Evolutionary conservation across 2,797 vertebrate genomes (phyloP).

Genomic region (Alca torda): DNA sequence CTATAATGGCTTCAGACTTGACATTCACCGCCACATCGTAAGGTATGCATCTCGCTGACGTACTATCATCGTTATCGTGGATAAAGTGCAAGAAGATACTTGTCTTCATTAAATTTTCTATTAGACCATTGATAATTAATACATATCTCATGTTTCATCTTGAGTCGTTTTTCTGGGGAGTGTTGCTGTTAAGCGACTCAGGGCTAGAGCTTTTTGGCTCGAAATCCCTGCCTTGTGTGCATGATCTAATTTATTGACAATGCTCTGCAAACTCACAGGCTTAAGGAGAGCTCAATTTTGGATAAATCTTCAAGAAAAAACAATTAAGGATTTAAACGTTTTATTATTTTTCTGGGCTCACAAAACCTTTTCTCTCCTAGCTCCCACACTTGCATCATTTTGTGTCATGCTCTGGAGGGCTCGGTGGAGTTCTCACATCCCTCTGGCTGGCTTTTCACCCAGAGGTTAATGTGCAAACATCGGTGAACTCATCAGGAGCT

Average conservation of each 20-base stretch:
- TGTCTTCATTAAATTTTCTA: slow-evolving; percentile 72
- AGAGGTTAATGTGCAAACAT: slow-evolving; percentile 57
- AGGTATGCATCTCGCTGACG: slow-evolving; percentile 57
- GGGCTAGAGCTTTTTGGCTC: slow-evolving; percentile 56
- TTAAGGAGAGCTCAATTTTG: slow-evolving; percentile 46
- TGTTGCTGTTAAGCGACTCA: slow-evolving; percentile 43
- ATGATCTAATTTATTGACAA: slow-evolving; percentile 72
- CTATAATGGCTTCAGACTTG: slow-evolving; percentile 68
- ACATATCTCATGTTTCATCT: slow-evolving; percentile 69
- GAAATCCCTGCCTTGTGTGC: slow-evolving; percentile 60
- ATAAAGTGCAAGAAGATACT: slow-evolving; percentile 69
- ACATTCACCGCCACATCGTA: slow-evolving; percentile 39
- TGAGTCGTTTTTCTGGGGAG: slow-evolving; percentile 32
- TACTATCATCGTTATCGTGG: slow-evolving; percentile 47
- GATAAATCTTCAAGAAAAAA: slow-evolving; percentile 62
- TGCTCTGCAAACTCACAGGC: slow-evolving; percentile 42
- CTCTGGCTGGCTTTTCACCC: slow-evolving; percentile 39
- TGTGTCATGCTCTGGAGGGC: slow-evolving; percentile 53
- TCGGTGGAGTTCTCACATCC: slow-evolving; percentile 4
- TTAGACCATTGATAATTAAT: slow-evolving; percentile 73
- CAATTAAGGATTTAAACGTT: slow-evolving; percentile 27
- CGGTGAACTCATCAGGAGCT: slow-evolving; percentile 57
- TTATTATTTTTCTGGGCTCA: slow-evolving; percentile 59
- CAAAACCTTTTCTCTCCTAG: slow-evolving; percentile 13
- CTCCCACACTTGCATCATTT: slow-evolving; percentile 60